phyloP scores from a whole-genome alignment of 2,797 vertebrate genomes.

The Chaetodon trifasciatus region DNA sequence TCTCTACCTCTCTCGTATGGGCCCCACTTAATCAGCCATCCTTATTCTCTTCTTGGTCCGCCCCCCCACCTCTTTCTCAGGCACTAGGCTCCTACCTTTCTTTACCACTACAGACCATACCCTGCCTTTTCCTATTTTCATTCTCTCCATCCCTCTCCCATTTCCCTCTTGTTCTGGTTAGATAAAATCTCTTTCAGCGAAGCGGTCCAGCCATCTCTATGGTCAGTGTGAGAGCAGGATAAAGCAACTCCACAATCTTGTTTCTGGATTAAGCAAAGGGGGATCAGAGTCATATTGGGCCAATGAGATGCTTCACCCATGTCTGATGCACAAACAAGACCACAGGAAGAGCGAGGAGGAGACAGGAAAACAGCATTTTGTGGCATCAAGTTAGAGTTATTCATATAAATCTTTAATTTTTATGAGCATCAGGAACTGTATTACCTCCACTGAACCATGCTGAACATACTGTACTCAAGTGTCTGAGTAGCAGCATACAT shows the following conservation, averaged over 20 bases:
- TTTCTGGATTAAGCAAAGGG: constrained; percentile 85
- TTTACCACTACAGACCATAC: background rate
- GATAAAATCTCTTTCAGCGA: constrained; percentile 79
- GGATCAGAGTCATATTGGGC: constrained; percentile 77
- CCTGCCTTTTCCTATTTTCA: constrained; percentile 19
- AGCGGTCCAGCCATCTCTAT: constrained; percentile 78
- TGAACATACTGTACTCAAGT: constrained; percentile 2
- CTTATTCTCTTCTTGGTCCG: constrained; percentile 38
- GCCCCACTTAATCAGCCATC: constrained; percentile 72
- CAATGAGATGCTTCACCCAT: constrained; percentile 76
- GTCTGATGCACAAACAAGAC: constrained; percentile 50
- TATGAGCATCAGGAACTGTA: background rate
- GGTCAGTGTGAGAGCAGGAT: constrained; percentile 73
- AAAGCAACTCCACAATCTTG: constrained; percentile 75
- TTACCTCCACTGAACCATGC: constrained; percentile 4
- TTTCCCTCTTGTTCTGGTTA: constrained; percentile 54
- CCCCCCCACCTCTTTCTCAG: constrained; percentile 27
- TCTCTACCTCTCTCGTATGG: constrained; percentile 54
- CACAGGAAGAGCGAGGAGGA: constrained; percentile 16
- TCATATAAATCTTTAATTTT: background rate
- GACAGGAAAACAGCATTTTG: constrained; percentile 14
- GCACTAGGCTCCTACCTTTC: constrained; percentile 22
- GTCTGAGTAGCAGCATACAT: constrained; percentile 26
- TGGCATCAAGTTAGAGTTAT: constrained; percentile 4
- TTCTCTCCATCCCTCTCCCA: constrained; percentile 5